Percentiles rank a stretch among this genome's conserved stretches.
These are phyloP conservation scores for Chelidonichthys spinosus DNA, from an alignment of 2,797 vertebrate species.

Conservation along the genomic window DNA sequence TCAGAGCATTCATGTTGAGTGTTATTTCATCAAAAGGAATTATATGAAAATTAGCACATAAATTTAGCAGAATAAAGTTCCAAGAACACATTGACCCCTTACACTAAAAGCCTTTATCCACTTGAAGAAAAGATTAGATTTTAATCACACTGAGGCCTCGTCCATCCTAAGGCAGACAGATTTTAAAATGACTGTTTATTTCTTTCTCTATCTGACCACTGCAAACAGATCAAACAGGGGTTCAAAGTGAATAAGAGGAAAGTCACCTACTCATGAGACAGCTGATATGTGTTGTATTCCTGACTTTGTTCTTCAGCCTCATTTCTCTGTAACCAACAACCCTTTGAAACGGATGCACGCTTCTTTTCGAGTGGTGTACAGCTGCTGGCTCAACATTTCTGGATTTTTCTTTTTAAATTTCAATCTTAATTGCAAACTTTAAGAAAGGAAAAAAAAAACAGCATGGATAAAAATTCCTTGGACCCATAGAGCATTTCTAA, in stretches of 20 bases:
- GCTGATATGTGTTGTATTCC: background rate
- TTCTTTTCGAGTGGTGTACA: background rate
- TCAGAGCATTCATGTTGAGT: conserved; percentile 41
- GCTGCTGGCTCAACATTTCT: background rate
- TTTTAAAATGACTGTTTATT: background rate
- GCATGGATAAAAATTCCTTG: background rate
- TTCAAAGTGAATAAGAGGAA: conserved; percentile 14
- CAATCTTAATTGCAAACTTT: background rate
- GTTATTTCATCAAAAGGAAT: conserved; percentile 49
- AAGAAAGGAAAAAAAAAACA: background rate
- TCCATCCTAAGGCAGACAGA: background rate
- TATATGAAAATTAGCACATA: conserved; percentile 17
- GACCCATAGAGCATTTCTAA: background rate
- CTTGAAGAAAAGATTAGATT: background rate
- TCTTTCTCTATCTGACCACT: background rate
- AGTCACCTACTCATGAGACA: background rate
- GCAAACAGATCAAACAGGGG: conserved; percentile 24
- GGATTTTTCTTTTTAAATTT: background rate
- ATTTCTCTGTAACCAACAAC: background rate
- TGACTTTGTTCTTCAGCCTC: conserved; percentile 3
- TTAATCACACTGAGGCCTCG: conserved; percentile 4
- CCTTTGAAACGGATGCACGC: conserved; percentile 3
- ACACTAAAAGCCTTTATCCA: conserved; percentile 1
- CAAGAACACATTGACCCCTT: background rate
- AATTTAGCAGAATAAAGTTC: conserved; percentile 16